Percentiles rank a stretch among this genome's conserved stretches.
phyloP scores from a whole-genome alignment of 2,888 invertebrate genomes.

The Pollenia angustigena region DNA sequence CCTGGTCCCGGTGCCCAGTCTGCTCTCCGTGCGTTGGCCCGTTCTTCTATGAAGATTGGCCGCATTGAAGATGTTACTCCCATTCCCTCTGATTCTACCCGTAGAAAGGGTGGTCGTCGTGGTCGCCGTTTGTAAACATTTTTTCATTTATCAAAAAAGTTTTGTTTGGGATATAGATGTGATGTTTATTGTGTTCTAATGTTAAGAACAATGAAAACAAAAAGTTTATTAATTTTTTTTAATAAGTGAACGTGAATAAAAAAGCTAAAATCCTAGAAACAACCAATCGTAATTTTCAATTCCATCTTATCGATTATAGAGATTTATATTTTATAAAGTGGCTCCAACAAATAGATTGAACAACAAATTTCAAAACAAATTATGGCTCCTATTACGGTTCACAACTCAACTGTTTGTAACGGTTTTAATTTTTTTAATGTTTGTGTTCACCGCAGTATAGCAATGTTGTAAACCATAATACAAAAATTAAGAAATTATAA shows the following conservation, averaged over 20 bases:
- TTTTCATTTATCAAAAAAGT: slow-evolving; percentile 35
- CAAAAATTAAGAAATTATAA: no score
- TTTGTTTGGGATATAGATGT: slow-evolving; percentile 46
- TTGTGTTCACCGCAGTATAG: no score
- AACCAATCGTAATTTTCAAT: not conserved
- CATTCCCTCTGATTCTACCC: slow-evolving; percentile 99
- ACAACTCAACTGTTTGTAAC: no score
- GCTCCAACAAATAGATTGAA: no score
- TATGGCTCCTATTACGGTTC: no score
- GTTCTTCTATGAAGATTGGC: slow-evolving; percentile 99
- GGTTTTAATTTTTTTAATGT: no score
- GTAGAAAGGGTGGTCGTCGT: slow-evolving; percentile 99
- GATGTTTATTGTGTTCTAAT: slow-evolving; percentile 50
- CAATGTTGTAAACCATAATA: no score
- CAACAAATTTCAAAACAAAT: no score
- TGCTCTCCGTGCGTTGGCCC: slow-evolving; percentile 98
- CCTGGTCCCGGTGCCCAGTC: slow-evolving; percentile 99
- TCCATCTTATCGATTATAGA: not conserved
- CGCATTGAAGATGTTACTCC: slow-evolving; percentile 99
- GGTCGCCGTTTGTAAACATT: slow-evolving; percentile 97
- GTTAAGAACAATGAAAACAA: slow-evolving; percentile 42
- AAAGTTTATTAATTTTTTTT: slow-evolving; percentile 56
- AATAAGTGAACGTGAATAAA: slow-evolving; percentile 70
- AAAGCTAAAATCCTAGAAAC: slow-evolving; percentile 22
- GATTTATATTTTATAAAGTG: not conserved